These are phyloP conservation scores for Lamellibrachia luymesi DNA, from an alignment of 1,140 invertebrate species.

Conservation along the genomic window DNA sequence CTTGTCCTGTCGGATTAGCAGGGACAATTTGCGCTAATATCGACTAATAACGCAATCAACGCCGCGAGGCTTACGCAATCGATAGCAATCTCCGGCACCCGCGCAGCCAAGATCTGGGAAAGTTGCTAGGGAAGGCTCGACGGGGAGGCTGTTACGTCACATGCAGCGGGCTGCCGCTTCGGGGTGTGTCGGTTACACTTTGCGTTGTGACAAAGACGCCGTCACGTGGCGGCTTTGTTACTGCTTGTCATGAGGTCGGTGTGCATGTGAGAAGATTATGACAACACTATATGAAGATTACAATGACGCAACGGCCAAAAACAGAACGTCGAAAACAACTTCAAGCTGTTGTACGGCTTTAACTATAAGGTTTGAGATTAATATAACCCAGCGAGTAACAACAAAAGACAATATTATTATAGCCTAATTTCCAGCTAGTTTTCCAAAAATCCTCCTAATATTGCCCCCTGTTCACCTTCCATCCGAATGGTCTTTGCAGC, in stretches of 20 bases:
- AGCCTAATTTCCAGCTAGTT: too few species aligned
- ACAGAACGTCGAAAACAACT: too few species aligned
- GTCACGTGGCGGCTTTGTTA: not conserved
- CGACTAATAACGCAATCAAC: not conserved
- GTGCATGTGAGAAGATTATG: not conserved
- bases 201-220: not conserved
- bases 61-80: not conserved
- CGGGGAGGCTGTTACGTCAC: not conserved
- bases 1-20: not conserved
- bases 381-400: too few species aligned
- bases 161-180: not conserved
- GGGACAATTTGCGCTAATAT: not conserved
- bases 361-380: too few species aligned
- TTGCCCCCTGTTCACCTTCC: too few species aligned
- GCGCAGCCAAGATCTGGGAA: too few species aligned
- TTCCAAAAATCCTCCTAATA: too few species aligned
- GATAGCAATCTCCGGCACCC: not conserved
- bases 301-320: not conserved
- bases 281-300: not conserved
- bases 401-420: too few species aligned
- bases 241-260: not conserved
- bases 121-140: not conserved
- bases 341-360: too few species aligned
- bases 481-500: too few species aligned
- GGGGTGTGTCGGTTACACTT: not conserved